Evolutionary conservation across 2,888 invertebrate species (phyloP), one percentile per base, ranked within the genome.

Genomic region (Dryadula phaetusa): DNA sequence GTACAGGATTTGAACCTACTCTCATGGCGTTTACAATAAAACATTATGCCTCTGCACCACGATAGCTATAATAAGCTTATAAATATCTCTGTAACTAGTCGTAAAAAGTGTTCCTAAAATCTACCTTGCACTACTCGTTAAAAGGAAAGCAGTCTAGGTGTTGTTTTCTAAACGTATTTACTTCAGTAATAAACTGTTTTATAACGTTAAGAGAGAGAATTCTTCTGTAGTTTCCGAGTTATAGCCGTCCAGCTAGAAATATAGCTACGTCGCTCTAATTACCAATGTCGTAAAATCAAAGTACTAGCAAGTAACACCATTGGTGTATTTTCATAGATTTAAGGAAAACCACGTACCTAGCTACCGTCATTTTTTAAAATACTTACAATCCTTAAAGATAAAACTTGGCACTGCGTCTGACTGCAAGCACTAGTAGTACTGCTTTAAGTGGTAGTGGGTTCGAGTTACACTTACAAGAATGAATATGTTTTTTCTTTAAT

Each of bases 211-310:
- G 70, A 74, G 72, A 66, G 66, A 28, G 73, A 70, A 67, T 28
- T 77, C 66, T 52, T 63, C 64, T 66, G 53, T 71, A 71, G 71
- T 75, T 72, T 73, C 68, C 68, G 66, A 72, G 75, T 78, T 77
- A 79, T 76, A 74, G 73, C 70, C 74, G 74, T 75, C 73, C 75
- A 76, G 75, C 74, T 70, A 72, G 72, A 78, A 73, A 77, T 76
- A 75, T 75, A 70, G 74, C 71, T 71, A 66, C 67, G 68, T 71
- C 67, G 76, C 72, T 77, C 77, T 82, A 84, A 85, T 84, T 84
- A 84, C 75, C 70, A 70, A 75, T 76, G 75, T 81, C 79, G 77
- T 83, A 80, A 84, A 82, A 76, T 74, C 70, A 74, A 73, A 76
- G 81, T 83, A 84, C 83, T 80, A 74, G 83, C 79, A 76, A 73